Percentiles rank a stretch among this genome's conserved stretches.
Conservation (phyloP, 2,113 vertebrate genomes). For the Seriola aureovittata region DNA sequence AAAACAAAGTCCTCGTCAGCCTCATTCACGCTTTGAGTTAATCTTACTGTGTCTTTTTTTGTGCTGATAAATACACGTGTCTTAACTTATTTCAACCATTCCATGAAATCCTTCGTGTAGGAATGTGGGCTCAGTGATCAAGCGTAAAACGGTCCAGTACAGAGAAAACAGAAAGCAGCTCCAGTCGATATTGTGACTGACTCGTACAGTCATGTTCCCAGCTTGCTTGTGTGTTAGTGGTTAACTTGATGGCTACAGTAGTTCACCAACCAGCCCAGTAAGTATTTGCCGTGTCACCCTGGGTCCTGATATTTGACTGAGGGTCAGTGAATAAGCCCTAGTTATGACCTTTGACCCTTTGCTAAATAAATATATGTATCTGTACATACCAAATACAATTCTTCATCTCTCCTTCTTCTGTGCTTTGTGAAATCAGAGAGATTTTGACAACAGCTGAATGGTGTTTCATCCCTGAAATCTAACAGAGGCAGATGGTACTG, state of each 20-base stretch:
- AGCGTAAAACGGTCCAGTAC: too few species aligned
- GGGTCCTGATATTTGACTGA: too few species aligned
- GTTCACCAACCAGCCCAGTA: neutral
- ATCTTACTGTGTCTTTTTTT: neutral
- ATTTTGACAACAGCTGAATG: neutral
- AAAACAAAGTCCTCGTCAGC: neutral
- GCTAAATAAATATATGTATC: neutral
- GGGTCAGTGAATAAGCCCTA: neutral
- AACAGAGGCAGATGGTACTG: neutral
- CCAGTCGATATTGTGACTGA: too few species aligned
- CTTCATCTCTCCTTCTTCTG: neutral
- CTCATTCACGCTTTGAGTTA: neutral
- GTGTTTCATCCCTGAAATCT: neutral
- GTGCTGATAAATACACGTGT: neutral
- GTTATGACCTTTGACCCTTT: conserved; percentile 1
- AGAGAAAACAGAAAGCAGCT: too few species aligned
- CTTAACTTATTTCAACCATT: too few species aligned
- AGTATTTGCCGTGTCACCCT: too few species aligned
- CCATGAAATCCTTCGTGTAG: too few species aligned
- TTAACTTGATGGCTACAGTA: neutral
- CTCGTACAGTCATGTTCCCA: too few species aligned
- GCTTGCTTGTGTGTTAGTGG: neutral
- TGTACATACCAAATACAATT: neutral
- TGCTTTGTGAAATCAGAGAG: neutral
- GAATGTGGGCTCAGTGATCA: neutral